These are phyloP conservation scores for Hippocampus abdominalis DNA, from an alignment of 2,113 vertebrate species.

Conservation along the genomic window DNA sequence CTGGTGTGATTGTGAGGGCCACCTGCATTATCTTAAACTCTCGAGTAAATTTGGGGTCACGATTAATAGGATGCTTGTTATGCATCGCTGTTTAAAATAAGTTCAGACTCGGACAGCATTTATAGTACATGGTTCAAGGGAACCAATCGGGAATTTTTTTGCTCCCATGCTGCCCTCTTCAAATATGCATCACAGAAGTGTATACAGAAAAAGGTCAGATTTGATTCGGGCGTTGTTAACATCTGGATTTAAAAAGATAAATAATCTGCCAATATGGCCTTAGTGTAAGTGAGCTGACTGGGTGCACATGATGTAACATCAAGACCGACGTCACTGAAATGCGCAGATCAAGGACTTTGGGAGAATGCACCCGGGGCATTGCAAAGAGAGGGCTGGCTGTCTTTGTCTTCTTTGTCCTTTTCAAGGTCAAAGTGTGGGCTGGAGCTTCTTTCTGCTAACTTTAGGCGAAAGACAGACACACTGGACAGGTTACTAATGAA, in stretches of 20 bases:
- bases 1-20: constrained; percentile 67
- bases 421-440: background rate
- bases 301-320: background rate
- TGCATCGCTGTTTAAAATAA: background rate
- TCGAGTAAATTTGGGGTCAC: constrained; percentile 41
- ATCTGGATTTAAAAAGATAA: background rate
- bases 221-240: background rate
- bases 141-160: background rate
- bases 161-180: background rate
- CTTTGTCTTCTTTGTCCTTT: background rate
- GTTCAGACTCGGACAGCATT: background rate
- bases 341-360: background rate
- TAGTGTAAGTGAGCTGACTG: background rate
- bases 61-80: background rate
- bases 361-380: background rate
- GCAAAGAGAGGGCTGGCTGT: background rate
- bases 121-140: background rate
- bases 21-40: constrained; percentile 63
- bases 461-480: background rate
- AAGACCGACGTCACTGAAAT: background rate
- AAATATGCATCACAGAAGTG: background rate
- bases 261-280: background rate
- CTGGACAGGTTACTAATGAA: background rate
- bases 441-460: background rate
- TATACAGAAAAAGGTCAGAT: background rate